Percentiles rank a stretch among this genome's conserved stretches.
Conservation (phyloP, 2,888 invertebrate genomes). For the Ectemnius lituratus region DNA sequence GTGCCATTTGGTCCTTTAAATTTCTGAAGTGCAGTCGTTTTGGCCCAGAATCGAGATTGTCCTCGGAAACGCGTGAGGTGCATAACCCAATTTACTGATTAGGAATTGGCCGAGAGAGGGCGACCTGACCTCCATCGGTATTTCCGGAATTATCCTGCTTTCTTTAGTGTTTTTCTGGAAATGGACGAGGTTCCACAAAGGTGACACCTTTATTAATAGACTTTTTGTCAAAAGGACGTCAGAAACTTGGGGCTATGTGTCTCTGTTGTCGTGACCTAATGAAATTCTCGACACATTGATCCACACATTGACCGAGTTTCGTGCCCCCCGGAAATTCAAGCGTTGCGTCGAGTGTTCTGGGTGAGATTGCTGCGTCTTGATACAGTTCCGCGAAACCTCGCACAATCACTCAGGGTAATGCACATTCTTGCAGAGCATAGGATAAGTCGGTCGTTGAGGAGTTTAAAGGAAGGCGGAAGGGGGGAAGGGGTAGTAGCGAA, state of each 20-base stretch:
- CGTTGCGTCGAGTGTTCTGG: conserved; percentile 9
- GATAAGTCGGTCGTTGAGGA: conserved; percentile 32
- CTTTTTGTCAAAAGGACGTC: not conserved
- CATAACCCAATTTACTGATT: conserved; percentile 37
- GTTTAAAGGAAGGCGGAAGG: not conserved
- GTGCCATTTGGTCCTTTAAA: too few species aligned
- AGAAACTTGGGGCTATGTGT: too few species aligned
- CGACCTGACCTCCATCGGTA: conserved; percentile 31
- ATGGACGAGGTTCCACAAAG: not conserved
- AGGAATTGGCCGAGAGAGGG: conserved; percentile 38
- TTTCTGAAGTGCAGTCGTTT: not conserved
- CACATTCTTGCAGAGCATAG: conserved; percentile 23
- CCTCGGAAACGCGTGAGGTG: conserved; percentile 12
- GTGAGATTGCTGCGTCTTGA: conserved; percentile 11
- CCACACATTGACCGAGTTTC: not conserved
- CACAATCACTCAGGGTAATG: conserved; percentile 26
- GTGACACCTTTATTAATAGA: not conserved
- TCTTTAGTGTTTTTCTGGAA: not conserved
- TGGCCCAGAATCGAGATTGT: conserved; percentile 28
- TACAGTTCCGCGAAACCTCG: conserved; percentile 12
- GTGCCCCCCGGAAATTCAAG: too few species aligned
- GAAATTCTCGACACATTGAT: not conserved
- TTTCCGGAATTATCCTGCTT: conserved; percentile 12
- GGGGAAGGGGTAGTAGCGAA: not conserved
- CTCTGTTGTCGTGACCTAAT: too few species aligned